These are phyloP conservation scores for Sarcophaga subvicina DNA, from an alignment of 2,888 invertebrate genomes.

Conservation along the genomic window DNA sequence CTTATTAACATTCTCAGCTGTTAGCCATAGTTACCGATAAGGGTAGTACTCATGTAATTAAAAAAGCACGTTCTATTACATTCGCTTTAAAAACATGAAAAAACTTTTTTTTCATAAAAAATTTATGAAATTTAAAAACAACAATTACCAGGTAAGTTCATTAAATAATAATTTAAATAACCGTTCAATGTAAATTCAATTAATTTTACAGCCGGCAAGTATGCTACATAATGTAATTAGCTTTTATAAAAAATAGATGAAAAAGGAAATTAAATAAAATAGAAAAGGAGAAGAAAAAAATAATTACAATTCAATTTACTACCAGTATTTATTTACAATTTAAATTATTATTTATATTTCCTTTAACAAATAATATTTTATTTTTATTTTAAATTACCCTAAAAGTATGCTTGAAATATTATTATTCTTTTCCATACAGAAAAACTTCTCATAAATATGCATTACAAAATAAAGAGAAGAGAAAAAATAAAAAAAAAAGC, in stretches of 20 bases:
- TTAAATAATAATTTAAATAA: too few relatives aligned
- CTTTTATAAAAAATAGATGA: background rate
- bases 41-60: too few relatives aligned
- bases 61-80: too few relatives aligned
- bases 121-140: too few relatives aligned
- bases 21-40: too few relatives aligned
- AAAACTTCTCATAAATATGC: conserved; percentile 30
- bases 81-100: too few relatives aligned
- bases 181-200: background rate
- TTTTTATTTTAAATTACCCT: background rate
- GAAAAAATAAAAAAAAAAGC: background rate
- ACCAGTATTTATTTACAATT: background rate
- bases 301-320: too few relatives aligned
- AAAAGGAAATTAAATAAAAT: background rate
- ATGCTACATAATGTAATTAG: background rate
- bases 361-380: background rate
- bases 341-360: background rate
- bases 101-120: too few relatives aligned
- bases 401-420: conserved; percentile 30
- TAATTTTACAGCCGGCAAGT: background rate
- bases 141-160: too few relatives aligned
- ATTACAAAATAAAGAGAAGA: background rate
- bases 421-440: background rate
- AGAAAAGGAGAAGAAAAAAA: too few relatives aligned
- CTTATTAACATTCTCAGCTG: too few relatives aligned